These are phyloP conservation scores for Drosophila setifemur DNA, from an alignment of 1,140 invertebrate genomes.

Conservation along the genomic window DNA sequence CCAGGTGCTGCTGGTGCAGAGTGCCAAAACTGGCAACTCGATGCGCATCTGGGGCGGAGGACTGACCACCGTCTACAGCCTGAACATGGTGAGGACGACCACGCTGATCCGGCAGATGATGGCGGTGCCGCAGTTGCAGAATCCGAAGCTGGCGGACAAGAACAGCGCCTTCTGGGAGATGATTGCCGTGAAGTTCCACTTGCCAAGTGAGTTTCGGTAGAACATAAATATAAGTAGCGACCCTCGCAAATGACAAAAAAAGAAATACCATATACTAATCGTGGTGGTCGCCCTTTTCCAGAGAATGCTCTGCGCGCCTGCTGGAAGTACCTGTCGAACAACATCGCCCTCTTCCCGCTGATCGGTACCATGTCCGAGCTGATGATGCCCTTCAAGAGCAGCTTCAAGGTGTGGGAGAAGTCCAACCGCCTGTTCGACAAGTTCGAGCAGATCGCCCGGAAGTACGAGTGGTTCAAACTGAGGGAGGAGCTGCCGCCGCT, in stretches of 20 bases:
- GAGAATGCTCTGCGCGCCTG: conserved; percentile 37
- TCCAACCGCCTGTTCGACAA: conserved; percentile 50
- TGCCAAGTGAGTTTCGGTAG: conserved; percentile 55
- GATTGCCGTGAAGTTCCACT: conserved; percentile 45
- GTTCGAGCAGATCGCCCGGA: conserved; percentile 53
- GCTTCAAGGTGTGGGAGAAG: conserved; percentile 52
- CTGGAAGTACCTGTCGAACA: conserved; percentile 53
- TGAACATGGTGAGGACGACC: conserved; percentile 33
- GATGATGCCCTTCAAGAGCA: conserved; percentile 45
- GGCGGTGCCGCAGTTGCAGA: conserved; percentile 60
- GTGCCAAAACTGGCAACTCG: conserved; percentile 4
- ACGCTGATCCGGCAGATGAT: conserved; percentile 61
- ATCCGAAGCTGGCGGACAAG: not conserved
- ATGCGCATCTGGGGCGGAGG: conserved; percentile 18
- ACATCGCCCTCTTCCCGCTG: conserved; percentile 50
- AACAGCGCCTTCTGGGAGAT: conserved; percentile 31
- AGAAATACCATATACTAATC: too few relatives aligned
- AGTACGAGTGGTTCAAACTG: conserved; percentile 50
- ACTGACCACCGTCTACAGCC: conserved; percentile 3
- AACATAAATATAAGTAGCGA: too few relatives aligned
- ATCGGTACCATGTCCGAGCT: conserved; percentile 66
- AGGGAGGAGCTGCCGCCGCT: conserved; percentile 39
- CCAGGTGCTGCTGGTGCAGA: conserved; percentile 3
- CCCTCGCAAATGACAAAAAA: too few relatives aligned
- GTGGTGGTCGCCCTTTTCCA: not conserved